Evolutionary conservation across 2,888 invertebrate genomes (phyloP).

Genomic region (Lottia gigantea): DNA sequence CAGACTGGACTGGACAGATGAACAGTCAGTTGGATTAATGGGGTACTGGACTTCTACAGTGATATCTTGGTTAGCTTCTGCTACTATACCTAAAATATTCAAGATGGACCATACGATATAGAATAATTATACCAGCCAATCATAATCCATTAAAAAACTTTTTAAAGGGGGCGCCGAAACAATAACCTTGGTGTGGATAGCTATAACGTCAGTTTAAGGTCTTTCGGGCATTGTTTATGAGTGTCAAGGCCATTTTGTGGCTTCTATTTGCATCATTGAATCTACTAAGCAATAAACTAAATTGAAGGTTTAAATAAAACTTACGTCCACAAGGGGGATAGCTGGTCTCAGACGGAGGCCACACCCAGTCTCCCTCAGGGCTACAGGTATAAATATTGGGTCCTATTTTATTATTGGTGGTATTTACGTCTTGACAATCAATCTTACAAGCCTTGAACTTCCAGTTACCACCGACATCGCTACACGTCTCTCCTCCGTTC

Average conservation of each 20-base stretch:
- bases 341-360: slow-evolving; percentile 19
- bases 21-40: background rate
- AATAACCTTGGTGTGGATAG: too few species aligned
- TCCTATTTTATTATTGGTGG: slow-evolving; percentile 16
- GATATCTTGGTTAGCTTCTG: background rate
- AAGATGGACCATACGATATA: background rate
- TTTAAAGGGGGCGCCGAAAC: too few species aligned
- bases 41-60: background rate
- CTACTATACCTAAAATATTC: background rate
- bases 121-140: too few species aligned
- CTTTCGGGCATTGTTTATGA: too few species aligned
- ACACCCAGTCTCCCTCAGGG: slow-evolving; percentile 92
- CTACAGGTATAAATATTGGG: slow-evolving; percentile 97
- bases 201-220: too few species aligned
- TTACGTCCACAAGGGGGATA: slow-evolving; percentile 56
- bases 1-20: background rate
- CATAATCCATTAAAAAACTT: too few species aligned
- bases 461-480: slow-evolving; percentile 4
- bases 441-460: slow-evolving; percentile 36
- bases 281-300: too few species aligned
- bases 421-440: slow-evolving; percentile 26
- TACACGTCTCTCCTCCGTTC: slow-evolving; percentile 35
- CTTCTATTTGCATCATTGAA: too few species aligned
- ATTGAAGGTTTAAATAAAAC: background rate
- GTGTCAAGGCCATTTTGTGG: too few species aligned